Base-by-base conservation (phyloP, 2,888 invertebrate species). In the Caenorhabditis zanzibari region DNA sequence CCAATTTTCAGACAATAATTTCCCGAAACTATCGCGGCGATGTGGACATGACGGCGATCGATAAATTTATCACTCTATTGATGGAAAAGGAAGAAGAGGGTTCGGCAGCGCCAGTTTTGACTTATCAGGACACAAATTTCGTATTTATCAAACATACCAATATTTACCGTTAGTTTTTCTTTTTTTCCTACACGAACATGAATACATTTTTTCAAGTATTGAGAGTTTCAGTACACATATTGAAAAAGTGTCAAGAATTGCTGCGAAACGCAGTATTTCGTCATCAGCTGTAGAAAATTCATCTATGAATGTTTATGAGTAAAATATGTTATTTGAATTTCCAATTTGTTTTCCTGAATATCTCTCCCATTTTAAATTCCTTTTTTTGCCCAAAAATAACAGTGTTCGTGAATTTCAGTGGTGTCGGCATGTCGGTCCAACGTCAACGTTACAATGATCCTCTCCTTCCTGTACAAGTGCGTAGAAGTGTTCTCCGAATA, bases 131-230 rank as follows among this genome's bases (percentile, higher is more conserved):
- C 88, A 96, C 96, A 88, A 97, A 97, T 35, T 98, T 97, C 93
- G 95, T 97, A 4, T 99, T 96, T 93, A 97, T 98, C 88, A 98
- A 98, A 93, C 97, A 97, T 89, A 98, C 97, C 93, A 99, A 98
- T 93, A 94, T 98, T 64, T 99, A 98, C 92, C 90, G 93, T 93
- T 88, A 85, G 92, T 90, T 32, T 56, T 59, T 52, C 35, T 44
- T 44, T n/a, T 14, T 47, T 5, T 0, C 47, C 14, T 5, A 47
- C 9, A 47, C 5, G n/a, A 38, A 49, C n/a, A 49, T 19, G 7
- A 32, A 32, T 6, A 32, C 32, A 7, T 6, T 6, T 32, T 7
- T 32, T 4, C 32, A 32, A 32, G 7, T 32, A 32, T 32, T 32
- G 32, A 4, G 7, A 32, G 32, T 32, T 32, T 32, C 7, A 4